Percentiles rank a stretch among this genome's conserved stretches.
These are phyloP conservation scores for Labeo catla DNA, from an alignment of 2,113 vertebrate species.

Conservation along the genomic window DNA sequence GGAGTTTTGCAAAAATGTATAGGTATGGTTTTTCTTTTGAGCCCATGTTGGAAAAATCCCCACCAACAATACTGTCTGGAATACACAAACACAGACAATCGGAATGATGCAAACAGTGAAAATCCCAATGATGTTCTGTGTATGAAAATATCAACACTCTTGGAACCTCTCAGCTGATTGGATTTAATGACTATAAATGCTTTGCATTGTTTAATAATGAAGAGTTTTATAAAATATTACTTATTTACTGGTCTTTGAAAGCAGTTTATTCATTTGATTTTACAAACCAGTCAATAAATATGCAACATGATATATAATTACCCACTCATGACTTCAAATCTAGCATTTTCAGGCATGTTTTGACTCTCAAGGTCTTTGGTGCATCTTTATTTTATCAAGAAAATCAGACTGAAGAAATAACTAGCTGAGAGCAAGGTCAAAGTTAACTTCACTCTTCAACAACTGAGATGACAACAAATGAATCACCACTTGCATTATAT, in stretches of 20 bases:
- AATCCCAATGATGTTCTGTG: not conserved
- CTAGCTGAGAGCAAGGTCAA: slow-evolving; percentile 3
- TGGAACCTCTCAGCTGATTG: not conserved
- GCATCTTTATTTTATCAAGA: slow-evolving; percentile 4
- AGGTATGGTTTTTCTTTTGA: not conserved
- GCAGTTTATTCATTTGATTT: not conserved
- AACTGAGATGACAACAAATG: not conserved
- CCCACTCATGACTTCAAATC: not conserved
- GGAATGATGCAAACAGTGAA: not conserved
- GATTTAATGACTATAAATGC: not conserved
- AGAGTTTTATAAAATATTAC: not conserved
- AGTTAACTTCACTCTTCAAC: not conserved
- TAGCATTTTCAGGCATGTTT: not conserved
- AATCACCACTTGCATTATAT: slow-evolving; percentile 7
- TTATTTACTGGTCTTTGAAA: not conserved
- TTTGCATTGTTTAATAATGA: not conserved
- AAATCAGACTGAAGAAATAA: not conserved
- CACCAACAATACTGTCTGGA: not conserved
- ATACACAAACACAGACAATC: not conserved
- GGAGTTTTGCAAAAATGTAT: not conserved
- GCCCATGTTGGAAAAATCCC: not conserved
- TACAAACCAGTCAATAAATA: slow-evolving; percentile 1
- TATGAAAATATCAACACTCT: not conserved
- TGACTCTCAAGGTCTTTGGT: not conserved
- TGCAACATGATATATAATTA: not conserved